Evolutionary conservation across 2,797 vertebrate species (phyloP), one percentile per base, ranked within the genome.

Genomic region (Notolepis coatsorum): DNA sequence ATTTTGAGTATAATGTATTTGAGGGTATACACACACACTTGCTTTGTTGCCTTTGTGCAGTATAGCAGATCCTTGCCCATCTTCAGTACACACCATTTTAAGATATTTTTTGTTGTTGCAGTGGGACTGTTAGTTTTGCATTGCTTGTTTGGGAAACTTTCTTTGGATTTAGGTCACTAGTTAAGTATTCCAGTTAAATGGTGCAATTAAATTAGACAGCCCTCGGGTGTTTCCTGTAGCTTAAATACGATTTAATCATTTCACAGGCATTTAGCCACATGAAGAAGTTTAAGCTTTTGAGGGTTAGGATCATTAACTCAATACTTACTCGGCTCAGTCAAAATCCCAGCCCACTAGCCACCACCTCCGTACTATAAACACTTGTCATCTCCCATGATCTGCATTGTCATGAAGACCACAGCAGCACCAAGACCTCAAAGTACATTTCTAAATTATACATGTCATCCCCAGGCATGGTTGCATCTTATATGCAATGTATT

Each of bases 161-260:
- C 54, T 23, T 71, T 62, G 68, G 78, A 89, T 89, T 86, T 84
- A 73, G 82, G 87, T 88, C 88, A 87, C 65, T 80, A 55, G 42
- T 58, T n/a, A 71, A 80, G 73, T 81, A 81, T 82, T 75, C 61
- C 72, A 80, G 71, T 79, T 64, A 61, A 60, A 71, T 70, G 79
- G 81, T 84, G 71, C 71, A 77, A 90, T 88, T 87, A 79, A 86
- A 84, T 88, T 77, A 84, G 79, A 87, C 80, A 87, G 77, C 77
- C 85, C 79, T 39, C 68, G 71, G 20, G 10, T 77, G 71, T 78
- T 73, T 61, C 69, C 79, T 82, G 79, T 84, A 83, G 78, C 75
- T 82, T 72, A 86, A 88, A 90, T 84, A 83, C 74, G 72, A 80
- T 81, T 87, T 78, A 53, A 71, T 85, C 50, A 72, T 81, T 85